Evolutionary conservation across 2,888 invertebrate species (phyloP).

Genomic region (Conchocele bisecta): DNA sequence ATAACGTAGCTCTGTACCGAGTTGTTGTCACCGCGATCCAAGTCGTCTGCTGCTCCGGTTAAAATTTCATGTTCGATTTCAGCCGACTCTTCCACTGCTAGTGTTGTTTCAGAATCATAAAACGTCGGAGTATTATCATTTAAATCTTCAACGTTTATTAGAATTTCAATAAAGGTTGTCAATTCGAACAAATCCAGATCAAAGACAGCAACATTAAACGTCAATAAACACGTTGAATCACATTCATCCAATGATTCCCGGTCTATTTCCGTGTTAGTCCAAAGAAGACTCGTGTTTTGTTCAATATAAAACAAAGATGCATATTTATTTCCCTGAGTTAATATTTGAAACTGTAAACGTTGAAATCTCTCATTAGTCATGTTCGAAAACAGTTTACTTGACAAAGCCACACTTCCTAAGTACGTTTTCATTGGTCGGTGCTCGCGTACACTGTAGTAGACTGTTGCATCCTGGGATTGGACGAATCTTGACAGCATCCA

Average conservation of each 20-base stretch:
- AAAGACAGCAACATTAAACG: constrained; percentile 67
- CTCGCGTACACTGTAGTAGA: constrained; percentile 40
- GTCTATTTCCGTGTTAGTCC: constrained; percentile 65
- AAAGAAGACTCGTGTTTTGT: constrained; percentile 63
- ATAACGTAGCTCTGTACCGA: constrained; percentile 63
- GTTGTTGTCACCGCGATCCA: constrained; percentile 64
- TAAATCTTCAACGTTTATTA: constrained; percentile 64
- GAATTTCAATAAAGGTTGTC: constrained; percentile 62
- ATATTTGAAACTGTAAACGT: constrained; percentile 55
- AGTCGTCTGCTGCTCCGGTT: constrained; percentile 64
- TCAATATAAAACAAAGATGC: constrained; percentile 64
- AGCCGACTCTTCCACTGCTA: constrained; percentile 64
- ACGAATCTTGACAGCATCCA: constrained; percentile 20
- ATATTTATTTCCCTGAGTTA: constrained; percentile 51
- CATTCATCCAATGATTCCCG: constrained; percentile 67
- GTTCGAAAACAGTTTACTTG: constrained; percentile 51
- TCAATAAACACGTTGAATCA: constrained; percentile 56
- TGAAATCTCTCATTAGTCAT: constrained; percentile 42
- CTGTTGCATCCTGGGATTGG: constrained; percentile 50
- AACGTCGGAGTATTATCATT: constrained; percentile 75
- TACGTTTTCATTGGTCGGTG: constrained; percentile 34
- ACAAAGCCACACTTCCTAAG: constrained; percentile 59
- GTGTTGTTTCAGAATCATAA: constrained; percentile 31
- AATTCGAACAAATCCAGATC: constrained; percentile 42
- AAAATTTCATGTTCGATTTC: constrained; percentile 52